phyloP scores from a whole-genome alignment of 2,888 invertebrate species.

The Petrophora chlorosata region DNA sequence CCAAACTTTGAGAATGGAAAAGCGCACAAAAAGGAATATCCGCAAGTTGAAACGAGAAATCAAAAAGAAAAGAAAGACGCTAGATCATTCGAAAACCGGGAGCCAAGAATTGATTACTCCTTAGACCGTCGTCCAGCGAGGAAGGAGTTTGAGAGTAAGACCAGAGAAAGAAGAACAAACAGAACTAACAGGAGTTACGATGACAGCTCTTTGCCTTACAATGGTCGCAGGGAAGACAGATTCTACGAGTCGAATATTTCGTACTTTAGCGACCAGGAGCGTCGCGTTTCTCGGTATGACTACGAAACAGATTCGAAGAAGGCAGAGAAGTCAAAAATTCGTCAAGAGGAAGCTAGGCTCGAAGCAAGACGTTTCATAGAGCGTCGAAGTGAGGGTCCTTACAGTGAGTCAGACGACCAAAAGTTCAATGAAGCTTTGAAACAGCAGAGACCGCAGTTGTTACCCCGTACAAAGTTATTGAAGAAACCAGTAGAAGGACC shows the following conservation, averaged over 20 bases:
- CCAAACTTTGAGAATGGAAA: slow-evolving; percentile 54
- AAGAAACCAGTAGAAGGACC: slow-evolving; percentile 80
- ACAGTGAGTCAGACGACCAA: slow-evolving; percentile 82
- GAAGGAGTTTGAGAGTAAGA: slow-evolving; percentile 68
- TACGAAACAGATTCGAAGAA: slow-evolving; percentile 82
- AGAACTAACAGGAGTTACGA: slow-evolving; percentile 73
- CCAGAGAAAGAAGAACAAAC: slow-evolving; percentile 57
- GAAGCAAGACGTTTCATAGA: slow-evolving; percentile 72
- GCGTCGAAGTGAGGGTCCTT: slow-evolving; percentile 71
- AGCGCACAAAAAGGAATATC: slow-evolving; percentile 64
- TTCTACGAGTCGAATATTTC: slow-evolving; percentile 78
- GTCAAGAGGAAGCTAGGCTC: slow-evolving; percentile 76
- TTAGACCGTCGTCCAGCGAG: slow-evolving; percentile 69
- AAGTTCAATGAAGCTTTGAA: slow-evolving; percentile 81
- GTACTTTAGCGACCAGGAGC: slow-evolving; percentile 75
- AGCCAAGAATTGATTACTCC: slow-evolving; percentile 77
- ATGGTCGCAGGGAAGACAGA: slow-evolving; percentile 71
- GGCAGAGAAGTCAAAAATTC: slow-evolving; percentile 78
- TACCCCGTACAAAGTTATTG: slow-evolving; percentile 88
- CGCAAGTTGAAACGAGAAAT: slow-evolving; percentile 66
- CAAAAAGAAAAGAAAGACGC: slow-evolving; percentile 62
- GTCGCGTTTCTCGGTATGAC: slow-evolving; percentile 71
- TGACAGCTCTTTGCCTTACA: slow-evolving; percentile 72
- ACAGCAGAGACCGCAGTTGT: slow-evolving; percentile 82
- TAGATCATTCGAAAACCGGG: slow-evolving; percentile 60